phyloP scores from a whole-genome alignment of 2,113 vertebrate genomes.

The Paratilapia polleni region DNA sequence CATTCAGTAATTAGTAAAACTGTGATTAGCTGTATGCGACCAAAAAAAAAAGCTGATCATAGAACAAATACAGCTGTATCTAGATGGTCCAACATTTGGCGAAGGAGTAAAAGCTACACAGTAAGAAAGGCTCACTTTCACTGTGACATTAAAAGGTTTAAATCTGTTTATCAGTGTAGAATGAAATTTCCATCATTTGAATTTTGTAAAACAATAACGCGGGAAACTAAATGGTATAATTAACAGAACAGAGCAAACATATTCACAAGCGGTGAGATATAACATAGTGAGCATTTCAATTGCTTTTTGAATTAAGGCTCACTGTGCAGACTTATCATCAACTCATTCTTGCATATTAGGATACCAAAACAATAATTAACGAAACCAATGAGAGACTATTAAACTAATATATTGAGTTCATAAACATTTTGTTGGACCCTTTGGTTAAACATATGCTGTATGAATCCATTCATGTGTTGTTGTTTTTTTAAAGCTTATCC shows the following conservation, averaged over 20 bases:
- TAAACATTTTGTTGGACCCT: not conserved
- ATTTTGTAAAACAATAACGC: not conserved
- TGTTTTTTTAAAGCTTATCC: not conserved
- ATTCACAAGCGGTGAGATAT: not conserved
- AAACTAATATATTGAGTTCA: not conserved
- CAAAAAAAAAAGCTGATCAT: too few relatives aligned
- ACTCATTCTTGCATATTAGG: not conserved
- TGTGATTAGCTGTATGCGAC: too few relatives aligned
- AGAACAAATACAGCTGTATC: too few relatives aligned
- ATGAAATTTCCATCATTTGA: not conserved
- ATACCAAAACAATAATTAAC: not conserved
- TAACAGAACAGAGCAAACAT: not conserved
- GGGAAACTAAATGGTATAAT: not conserved
- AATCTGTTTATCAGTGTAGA: not conserved
- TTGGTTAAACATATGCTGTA: not conserved
- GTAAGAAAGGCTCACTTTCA: not conserved
- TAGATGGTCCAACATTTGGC: too few relatives aligned
- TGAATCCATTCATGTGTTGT: not conserved
- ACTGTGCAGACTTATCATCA: not conserved
- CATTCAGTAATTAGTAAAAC: too few relatives aligned
- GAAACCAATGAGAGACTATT: slow-evolving; percentile 7
- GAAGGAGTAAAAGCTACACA: too few relatives aligned
- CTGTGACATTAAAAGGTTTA: not conserved
- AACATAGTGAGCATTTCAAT: not conserved
- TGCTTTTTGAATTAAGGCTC: not conserved